A percentile compares a stretch with the other conserved stretches of the same genome.
phyloP scores from a whole-genome alignment of 2,797 vertebrate genomes.

The Silurus aristotelis region DNA sequence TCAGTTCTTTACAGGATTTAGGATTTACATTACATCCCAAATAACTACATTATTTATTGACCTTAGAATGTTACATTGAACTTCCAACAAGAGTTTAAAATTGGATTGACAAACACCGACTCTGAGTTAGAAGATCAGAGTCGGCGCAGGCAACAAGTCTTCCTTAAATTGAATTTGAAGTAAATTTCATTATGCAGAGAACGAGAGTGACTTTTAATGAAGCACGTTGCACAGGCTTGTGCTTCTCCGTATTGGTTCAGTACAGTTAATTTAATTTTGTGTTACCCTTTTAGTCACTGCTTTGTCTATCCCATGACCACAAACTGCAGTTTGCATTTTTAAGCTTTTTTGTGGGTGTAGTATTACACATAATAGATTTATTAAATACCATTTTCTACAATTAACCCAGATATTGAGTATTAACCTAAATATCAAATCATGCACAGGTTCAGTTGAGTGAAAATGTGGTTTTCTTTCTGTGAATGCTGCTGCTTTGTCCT shows the following conservation, averaged over 20 bases:
- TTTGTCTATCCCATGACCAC: conserved; percentile 26
- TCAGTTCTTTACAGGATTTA: neutral
- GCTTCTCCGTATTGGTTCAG: neutral
- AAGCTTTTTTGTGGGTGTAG: neutral
- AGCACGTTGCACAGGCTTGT: conserved; percentile 14
- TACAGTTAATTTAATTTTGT: conserved; percentile 15
- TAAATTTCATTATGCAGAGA: conserved; percentile 66
- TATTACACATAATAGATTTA: conserved; percentile 2
- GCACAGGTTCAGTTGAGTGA: neutral
- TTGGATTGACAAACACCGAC: neutral
- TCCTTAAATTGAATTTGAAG: conserved; percentile 70
- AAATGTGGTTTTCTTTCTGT: conserved; percentile 3
- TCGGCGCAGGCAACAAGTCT: conserved; percentile 58
- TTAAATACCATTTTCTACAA: conserved; percentile 16
- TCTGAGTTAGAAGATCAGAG: conserved; percentile 9
- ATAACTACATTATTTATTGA: neutral
- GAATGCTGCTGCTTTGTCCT: neutral
- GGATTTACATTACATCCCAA: neutral
- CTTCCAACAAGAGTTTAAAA: neutral
- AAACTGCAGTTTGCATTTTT: neutral
- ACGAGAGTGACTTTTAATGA: conserved; percentile 38
- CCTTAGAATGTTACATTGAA: neutral
- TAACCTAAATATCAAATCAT: conserved; percentile 26
- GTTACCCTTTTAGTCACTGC: conserved; percentile 11
- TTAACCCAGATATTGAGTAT: conserved; percentile 34